Evolutionary conservation across 2,113 vertebrate species (phyloP).

Genomic region (Tetrax tetrax): DNA sequence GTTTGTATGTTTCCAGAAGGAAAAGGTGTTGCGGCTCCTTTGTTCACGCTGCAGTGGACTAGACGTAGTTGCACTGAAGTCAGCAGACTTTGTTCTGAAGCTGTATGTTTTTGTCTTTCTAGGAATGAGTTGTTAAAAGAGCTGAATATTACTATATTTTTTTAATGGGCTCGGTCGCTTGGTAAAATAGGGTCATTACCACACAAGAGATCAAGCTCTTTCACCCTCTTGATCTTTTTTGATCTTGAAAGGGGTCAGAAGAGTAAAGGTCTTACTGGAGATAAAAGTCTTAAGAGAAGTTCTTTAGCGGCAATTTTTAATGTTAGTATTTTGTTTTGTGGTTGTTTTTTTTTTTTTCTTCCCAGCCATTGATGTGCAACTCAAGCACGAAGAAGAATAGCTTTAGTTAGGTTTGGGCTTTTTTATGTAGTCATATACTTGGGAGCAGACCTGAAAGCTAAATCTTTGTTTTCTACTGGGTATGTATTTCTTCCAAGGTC

Average conservation of each 20-base stretch:
- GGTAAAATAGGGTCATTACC: conserved; percentile 16
- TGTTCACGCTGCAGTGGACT: not conserved
- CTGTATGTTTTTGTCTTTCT: not conserved
- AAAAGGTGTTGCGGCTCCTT: not conserved
- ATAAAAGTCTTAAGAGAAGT: conserved; percentile 46
- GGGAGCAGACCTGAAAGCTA: conserved; percentile 21
- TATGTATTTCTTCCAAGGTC: conserved; percentile 4
- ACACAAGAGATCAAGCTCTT: conserved; percentile 23
- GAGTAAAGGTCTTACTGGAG: conserved; percentile 39
- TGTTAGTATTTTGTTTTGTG: not conserved
- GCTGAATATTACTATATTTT: not conserved
- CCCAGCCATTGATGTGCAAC: not conserved
- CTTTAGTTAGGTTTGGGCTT: not conserved
- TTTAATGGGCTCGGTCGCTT: not conserved
- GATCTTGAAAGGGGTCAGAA: conserved; percentile 40
- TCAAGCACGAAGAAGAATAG: not conserved
- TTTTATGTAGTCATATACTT: not conserved
- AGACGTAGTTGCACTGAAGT: not conserved
- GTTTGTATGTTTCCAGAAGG: not conserved
- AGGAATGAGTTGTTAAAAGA: not conserved
- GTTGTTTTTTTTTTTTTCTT: no score
- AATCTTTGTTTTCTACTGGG: conserved; percentile 12
- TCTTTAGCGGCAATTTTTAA: conserved; percentile 8
- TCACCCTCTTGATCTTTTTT: conserved; percentile 30
- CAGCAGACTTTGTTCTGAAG: not conserved